Evolutionary conservation across 1,140 invertebrate species (phyloP).

Genomic region (Scaptomyza hsui): DNA sequence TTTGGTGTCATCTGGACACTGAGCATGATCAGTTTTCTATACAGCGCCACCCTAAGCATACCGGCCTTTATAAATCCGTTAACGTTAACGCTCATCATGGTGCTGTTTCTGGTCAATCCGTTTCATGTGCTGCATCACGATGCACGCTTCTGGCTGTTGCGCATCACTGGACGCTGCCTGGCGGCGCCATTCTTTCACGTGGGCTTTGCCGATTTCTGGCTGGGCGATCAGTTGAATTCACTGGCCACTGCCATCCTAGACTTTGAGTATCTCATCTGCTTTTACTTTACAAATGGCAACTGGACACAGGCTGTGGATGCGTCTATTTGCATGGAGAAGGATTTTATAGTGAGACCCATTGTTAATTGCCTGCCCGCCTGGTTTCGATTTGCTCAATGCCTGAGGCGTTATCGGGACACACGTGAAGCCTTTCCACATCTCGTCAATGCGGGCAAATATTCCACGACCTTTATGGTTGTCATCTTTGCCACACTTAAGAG

Average conservation of each 20-base stretch:
- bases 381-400: slow-evolving; percentile 98
- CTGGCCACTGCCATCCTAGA: slow-evolving; percentile 95
- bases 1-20: slow-evolving; percentile 98
- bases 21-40: slow-evolving; percentile 91
- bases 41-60: slow-evolving; percentile 93
- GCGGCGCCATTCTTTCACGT: slow-evolving; percentile 98
- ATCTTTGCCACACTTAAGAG: slow-evolving; percentile 92
- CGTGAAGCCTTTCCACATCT: slow-evolving; percentile 97
- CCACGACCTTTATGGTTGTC: slow-evolving; percentile 98
- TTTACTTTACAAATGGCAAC: slow-evolving; percentile 90
- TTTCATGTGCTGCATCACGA: slow-evolving; percentile 96
- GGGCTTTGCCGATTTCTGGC: slow-evolving; percentile 99
- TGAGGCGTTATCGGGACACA: slow-evolving; percentile 95
- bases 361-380: slow-evolving; percentile 97
- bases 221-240: slow-evolving; percentile 99
- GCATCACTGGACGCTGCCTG: slow-evolving; percentile 91
- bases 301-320: slow-evolving; percentile 87
- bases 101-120: slow-evolving; percentile 96
- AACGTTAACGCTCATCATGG: slow-evolving; percentile 93
- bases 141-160: slow-evolving; percentile 93
- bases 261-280: slow-evolving; percentile 96
- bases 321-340: slow-evolving; percentile 87
- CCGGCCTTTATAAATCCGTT: slow-evolving; percentile 96
- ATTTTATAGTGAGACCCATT: slow-evolving; percentile 89
- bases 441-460: slow-evolving; percentile 99